Evolutionary conservation across 2,113 vertebrate genomes (phyloP), one percentile per base, ranked within the genome.

Genomic region (Orycteropus afer): DNA sequence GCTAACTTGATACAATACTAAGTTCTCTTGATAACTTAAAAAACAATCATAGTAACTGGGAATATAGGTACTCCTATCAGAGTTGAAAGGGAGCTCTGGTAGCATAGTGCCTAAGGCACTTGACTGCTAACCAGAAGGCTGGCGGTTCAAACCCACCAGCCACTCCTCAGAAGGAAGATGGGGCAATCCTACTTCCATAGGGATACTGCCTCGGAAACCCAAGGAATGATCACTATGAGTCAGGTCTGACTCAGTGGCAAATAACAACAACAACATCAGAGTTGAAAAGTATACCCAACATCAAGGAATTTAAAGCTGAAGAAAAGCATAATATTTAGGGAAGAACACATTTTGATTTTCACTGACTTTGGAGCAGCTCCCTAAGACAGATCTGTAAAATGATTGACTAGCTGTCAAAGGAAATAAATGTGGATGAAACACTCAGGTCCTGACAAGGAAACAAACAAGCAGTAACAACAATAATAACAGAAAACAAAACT

Each of bases 1-100:
- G 55, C 29, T 96, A 77, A n/a, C 78, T 95, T 57, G 59, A 90
- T 80, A 94, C 13, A 49, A 74, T 53, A 32, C 13, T 71, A 82
- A 79, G 14, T 74, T 87, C 49, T 80, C 37, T 76, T 9, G 32
- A 12, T 96, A 61, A 22, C 76, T 42, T 61, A 55, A 79, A 88
- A 86, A 87, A 34, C 86, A 18, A 78, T 40, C 42, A 42, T 23
- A 5, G 2, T 69, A 7, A 37, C 15, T 47, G 5, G 12, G 86
- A n/a, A 53, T 5, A 65, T 61, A 20, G n/a, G 15, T 49, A 2
- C 20, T 69, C 5, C 55, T 59, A 71, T 85, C 34, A 92, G 63
- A 90, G n/a, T n/a, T n/a, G n/a, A n/a, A n/a, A n/a, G n/a, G n/a
- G n/a, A n/a, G n/a, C n/a, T n/a, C n/a, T n/a, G n/a, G n/a, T n/a